Percentiles rank a stretch among this genome's conserved stretches.
These are phyloP conservation scores for Ostrea edulis DNA, from an alignment of 1,140 invertebrate species.

Conservation along the genomic window DNA sequence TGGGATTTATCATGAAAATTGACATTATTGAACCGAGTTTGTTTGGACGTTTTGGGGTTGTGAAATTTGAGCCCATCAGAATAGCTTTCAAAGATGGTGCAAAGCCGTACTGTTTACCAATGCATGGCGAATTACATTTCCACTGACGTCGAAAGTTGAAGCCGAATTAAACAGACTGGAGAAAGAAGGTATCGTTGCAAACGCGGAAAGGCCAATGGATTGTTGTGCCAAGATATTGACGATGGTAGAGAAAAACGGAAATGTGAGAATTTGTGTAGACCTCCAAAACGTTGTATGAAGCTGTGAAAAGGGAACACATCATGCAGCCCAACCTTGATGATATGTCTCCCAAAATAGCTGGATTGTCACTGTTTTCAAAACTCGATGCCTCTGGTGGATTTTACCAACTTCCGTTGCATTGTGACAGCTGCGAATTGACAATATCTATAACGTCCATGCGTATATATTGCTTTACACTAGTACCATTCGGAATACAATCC, in stretches of 20 bases:
- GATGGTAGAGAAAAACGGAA: constrained; percentile 55
- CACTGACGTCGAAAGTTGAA: constrained; percentile 67
- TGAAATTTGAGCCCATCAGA: constrained; percentile 30
- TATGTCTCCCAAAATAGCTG: constrained; percentile 47
- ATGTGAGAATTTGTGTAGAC: constrained; percentile 60
- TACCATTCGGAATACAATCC: constrained; percentile 77
- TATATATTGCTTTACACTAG: constrained; percentile 72
- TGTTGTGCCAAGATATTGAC: constrained; percentile 67
- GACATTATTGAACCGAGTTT: background rate
- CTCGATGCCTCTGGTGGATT: constrained; percentile 46
- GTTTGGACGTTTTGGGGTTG: constrained; percentile 6
- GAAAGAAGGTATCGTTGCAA: constrained; percentile 57
- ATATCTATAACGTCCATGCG: constrained; percentile 79
- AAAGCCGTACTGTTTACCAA: constrained; percentile 36
- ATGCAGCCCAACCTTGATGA: constrained; percentile 56
- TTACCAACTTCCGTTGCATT: constrained; percentile 40
- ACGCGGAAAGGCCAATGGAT: constrained; percentile 56
- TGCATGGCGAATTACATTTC: constrained; percentile 53
- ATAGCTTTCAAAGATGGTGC: constrained; percentile 41
- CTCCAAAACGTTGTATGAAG: constrained; percentile 49
- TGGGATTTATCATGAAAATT: constrained; percentile 14
- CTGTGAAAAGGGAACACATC: constrained; percentile 46
- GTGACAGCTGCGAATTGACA: constrained; percentile 18
- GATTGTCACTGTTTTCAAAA: constrained; percentile 47
- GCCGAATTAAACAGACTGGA: constrained; percentile 63